Evolutionary conservation across 2,797 vertebrate genomes (phyloP).

Genomic region (Scolopax rusticola): DNA sequence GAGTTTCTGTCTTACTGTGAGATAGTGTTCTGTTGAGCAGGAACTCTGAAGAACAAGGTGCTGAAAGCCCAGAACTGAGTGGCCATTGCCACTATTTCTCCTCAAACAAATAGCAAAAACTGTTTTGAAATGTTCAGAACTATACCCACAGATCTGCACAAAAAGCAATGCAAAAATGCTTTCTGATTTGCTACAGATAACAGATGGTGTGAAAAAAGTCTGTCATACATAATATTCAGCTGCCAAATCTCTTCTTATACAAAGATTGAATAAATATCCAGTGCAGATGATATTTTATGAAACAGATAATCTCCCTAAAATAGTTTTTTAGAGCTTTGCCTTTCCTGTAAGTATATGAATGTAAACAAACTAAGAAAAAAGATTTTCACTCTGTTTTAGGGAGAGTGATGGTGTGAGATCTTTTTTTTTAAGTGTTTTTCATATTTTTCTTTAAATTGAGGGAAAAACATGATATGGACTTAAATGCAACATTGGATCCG

Average conservation of each 20-base stretch:
- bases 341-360: not conserved
- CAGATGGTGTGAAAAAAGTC: conserved; percentile 61
- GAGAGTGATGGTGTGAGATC: not conserved
- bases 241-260: conserved; percentile 60
- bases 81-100: not conserved
- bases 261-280: conserved; percentile 54
- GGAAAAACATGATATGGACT: not conserved
- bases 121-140: not conserved
- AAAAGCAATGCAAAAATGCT: conserved; percentile 18
- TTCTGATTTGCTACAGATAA: conserved; percentile 55
- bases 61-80: not conserved
- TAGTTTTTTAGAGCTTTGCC: conserved; percentile 1
- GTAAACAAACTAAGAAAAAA: not conserved
- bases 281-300: conserved; percentile 46
- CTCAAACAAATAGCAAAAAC: not conserved
- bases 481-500: not conserved
- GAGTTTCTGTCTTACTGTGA: not conserved
- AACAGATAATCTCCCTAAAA: conserved; percentile 53
- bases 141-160: not conserved
- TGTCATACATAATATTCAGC: conserved; percentile 49
- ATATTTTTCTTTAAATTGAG: not conserved
- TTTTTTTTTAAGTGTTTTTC: not conserved
- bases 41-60: not conserved
- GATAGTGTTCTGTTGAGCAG: not conserved
- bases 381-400: not conserved